Evolutionary conservation across 2,113 vertebrate genomes (phyloP).

Genomic region (Cyrtonyx montezumae): DNA sequence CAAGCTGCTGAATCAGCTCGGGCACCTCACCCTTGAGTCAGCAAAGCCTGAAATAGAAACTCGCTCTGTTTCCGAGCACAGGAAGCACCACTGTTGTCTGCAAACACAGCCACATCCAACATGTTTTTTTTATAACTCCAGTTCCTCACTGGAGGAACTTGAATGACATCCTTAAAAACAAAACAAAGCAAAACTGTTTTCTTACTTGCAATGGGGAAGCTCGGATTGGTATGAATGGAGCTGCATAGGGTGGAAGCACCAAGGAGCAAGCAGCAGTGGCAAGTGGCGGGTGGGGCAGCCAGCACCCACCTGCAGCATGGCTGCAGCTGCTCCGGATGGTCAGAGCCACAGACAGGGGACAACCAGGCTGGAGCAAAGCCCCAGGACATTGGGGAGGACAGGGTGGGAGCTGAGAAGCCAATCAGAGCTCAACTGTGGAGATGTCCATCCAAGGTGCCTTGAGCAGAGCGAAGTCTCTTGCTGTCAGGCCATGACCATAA

Average conservation of each 20-base stretch:
- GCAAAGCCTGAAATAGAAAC: conserved; percentile 60
- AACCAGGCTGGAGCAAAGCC: not conserved
- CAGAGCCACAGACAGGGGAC: not conserved
- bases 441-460: not conserved
- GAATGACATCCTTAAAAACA: not conserved
- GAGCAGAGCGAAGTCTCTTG: not conserved
- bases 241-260: not conserved
- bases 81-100: conserved; percentile 29
- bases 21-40: conserved; percentile 65
- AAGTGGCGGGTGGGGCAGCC: not conserved
- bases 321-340: not conserved
- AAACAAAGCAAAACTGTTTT: not conserved
- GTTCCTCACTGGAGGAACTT: not conserved
- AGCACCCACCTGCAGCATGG: not conserved
- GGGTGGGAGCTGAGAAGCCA: not conserved
- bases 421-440: accelerated
- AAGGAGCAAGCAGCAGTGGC: not conserved
- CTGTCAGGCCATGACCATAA: accelerated
- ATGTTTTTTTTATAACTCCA: not conserved
- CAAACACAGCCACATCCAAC: not conserved
- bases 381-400: not conserved
- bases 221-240: not conserved
- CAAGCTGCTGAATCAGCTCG: conserved; percentile 60
- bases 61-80: not conserved
- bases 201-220: not conserved